Conservation (phyloP, 1,140 invertebrate genomes). For the Mycetomoellerius zeteki region DNA sequence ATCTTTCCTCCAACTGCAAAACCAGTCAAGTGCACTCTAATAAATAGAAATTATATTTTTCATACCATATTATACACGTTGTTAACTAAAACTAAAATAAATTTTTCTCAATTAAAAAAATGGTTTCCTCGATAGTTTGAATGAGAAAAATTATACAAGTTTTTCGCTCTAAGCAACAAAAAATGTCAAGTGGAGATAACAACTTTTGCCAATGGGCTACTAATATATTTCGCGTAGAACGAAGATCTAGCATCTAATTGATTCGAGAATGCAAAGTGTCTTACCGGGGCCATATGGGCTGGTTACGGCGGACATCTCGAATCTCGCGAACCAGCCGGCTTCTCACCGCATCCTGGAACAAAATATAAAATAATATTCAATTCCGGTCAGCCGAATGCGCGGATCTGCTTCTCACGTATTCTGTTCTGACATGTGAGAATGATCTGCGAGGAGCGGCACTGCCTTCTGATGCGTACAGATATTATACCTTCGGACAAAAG, state of each 20-base stretch:
- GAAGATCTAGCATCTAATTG: not conserved
- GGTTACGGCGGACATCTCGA: conserved; percentile 87
- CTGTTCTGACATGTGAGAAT: conserved; percentile 1
- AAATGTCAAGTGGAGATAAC: too few species aligned
- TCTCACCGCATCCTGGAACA: conserved; percentile 85
- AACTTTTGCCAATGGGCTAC: too few species aligned
- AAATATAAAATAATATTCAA: conserved; percentile 54
- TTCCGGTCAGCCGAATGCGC: not conserved
- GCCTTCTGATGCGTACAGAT: not conserved
- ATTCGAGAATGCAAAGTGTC: conserved; percentile 63
- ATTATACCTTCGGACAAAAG: not conserved
- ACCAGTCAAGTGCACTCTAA: too few species aligned
- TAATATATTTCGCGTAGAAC: not conserved
- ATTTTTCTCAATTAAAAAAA: too few species aligned
- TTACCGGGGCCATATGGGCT: conserved; percentile 87
- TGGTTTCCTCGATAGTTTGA: too few species aligned
- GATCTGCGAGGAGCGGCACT: not conserved
- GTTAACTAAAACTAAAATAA: too few species aligned
- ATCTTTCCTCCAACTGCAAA: too few species aligned
- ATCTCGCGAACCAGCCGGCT: conserved; percentile 75
- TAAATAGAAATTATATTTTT: too few species aligned
- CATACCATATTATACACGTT: too few species aligned
- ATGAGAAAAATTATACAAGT: too few species aligned
- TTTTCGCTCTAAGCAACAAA: too few species aligned
- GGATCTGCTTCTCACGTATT: conserved; percentile 11